Base-by-base conservation (phyloP, 2,888 invertebrate genomes). In the Mechanitis mazaeus region DNA sequence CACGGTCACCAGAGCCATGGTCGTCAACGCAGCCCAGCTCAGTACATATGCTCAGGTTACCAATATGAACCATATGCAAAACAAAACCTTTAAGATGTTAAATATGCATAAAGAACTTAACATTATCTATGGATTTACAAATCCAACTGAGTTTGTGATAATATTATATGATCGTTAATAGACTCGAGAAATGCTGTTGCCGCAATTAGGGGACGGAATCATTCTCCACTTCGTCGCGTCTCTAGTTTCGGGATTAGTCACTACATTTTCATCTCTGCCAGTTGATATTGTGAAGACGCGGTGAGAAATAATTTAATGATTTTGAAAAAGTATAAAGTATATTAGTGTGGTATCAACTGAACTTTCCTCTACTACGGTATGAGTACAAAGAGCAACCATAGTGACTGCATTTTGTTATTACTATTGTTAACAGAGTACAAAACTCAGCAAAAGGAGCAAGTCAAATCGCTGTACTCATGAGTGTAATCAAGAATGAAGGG, bases 201-300 rank as follows among this genome's bases (percentile, higher is more conserved):
- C 93, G 1, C 90, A 90, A 64, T 91, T 61, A 77, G 86, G 1
- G 95, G 95, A 95, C 66, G 94, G 97, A 66, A 95, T 99, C 68
- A 85, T 93, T 69, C 92, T 97, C 56, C 99, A 99, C 88, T 99
- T 99, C 89, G 93, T 93, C 65, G 96, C 98, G 57, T 98, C 98
- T 68, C 99, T 99, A 99, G 94, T 98, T 69, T 98, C 98, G 60
- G 99, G 99, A 2, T 92, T 99, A 31, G 93, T 99, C 69, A 99
- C 99, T 56, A 99, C 99, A n/a, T 94, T 95, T 58, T 97, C 97
- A 7, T 98, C 98, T 0, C 98, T 99, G 98, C 99, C 99, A 0
- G 96, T 99, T 11, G 99, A 99, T 85, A 99, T 99, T 80, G 98
- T 98, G 59, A 99, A 99, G 89, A 99, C 99, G 2, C 95, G 96